Evolutionary conservation across 2,797 vertebrate species (phyloP).

Genomic region (Cichlasoma orientale): DNA sequence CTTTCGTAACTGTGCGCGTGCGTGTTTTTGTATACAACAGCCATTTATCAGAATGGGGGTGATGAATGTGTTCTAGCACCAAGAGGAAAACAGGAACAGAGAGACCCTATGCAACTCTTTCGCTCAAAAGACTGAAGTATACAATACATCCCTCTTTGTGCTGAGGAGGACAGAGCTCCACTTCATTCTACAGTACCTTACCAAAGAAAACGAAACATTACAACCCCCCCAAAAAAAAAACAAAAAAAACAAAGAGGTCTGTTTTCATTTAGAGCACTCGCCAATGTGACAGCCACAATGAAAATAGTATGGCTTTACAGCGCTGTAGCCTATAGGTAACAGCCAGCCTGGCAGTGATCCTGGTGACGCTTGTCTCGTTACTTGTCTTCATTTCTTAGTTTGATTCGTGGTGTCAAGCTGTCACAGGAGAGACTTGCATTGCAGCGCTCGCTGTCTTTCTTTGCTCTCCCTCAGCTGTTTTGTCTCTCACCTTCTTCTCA

Average conservation of each 20-base stretch:
- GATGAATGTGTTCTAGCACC: constrained; percentile 63
- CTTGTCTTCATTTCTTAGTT: constrained; percentile 74
- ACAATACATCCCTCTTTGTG: constrained; percentile 64
- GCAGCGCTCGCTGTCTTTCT: constrained; percentile 45
- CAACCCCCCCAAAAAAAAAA: constrained; percentile 25
- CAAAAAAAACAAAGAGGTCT: constrained; percentile 51
- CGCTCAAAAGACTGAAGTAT: constrained; percentile 55
- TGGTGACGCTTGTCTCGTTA: constrained; percentile 67
- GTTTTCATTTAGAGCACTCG: constrained; percentile 71
- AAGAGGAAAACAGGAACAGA: constrained; percentile 53
- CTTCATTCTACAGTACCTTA: constrained; percentile 52
- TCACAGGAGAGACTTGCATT: constrained; percentile 69
- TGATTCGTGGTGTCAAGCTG: constrained; percentile 79
- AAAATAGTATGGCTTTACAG: constrained; percentile 64
- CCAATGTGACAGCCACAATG: constrained; percentile 67
- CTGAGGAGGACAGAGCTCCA: constrained; percentile 49
- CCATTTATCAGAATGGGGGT: constrained; percentile 58
- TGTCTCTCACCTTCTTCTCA: constrained; percentile 32
- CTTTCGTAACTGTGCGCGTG: constrained; percentile 17
- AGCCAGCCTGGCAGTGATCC: constrained; percentile 71
- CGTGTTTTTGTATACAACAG: constrained; percentile 53
- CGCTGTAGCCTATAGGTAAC: constrained; percentile 68
- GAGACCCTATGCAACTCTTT: constrained; percentile 56
- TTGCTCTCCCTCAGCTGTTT: constrained; percentile 41
- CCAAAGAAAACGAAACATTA: not conserved